Percentiles rank a stretch among this genome's conserved stretches.
phyloP scores from a whole-genome alignment of 2,113 vertebrate genomes.

The Murina feae region DNA sequence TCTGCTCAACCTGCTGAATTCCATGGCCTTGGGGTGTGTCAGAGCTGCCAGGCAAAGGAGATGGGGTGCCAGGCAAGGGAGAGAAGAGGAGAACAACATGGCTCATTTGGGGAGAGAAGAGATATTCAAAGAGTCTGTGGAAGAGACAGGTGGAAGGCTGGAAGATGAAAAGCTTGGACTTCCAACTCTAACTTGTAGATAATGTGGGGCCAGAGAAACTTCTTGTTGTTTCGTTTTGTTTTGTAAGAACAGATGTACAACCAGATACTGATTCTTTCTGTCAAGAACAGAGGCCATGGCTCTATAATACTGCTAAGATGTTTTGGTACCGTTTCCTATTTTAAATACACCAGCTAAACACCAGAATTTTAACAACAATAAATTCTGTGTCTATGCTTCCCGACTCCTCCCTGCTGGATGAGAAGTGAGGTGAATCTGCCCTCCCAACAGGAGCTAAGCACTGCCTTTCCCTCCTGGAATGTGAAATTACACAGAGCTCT shows the following conservation, averaged over 20 bases:
- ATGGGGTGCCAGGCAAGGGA: neutral
- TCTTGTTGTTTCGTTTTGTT: too few species aligned
- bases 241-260: neutral
- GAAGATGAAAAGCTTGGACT: neutral
- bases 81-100: neutral
- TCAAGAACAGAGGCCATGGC: neutral
- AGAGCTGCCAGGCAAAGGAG: neutral
- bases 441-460: neutral
- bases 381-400: neutral
- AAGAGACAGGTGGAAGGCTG: neutral
- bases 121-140: neutral
- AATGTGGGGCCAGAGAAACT: neutral
- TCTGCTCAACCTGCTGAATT: neutral
- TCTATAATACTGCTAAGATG: neutral
- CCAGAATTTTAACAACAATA: neutral
- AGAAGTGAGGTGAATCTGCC: neutral
- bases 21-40: neutral
- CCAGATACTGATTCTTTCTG: neutral
- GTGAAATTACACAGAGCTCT: constrained; percentile 35
- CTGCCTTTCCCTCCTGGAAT: neutral
- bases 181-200: neutral
- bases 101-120: neutral
- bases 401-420: neutral
- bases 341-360: neutral
- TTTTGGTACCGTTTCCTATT: neutral